Conservation (phyloP, 1,140 invertebrate species). For the Calephelis virginiensis region DNA sequence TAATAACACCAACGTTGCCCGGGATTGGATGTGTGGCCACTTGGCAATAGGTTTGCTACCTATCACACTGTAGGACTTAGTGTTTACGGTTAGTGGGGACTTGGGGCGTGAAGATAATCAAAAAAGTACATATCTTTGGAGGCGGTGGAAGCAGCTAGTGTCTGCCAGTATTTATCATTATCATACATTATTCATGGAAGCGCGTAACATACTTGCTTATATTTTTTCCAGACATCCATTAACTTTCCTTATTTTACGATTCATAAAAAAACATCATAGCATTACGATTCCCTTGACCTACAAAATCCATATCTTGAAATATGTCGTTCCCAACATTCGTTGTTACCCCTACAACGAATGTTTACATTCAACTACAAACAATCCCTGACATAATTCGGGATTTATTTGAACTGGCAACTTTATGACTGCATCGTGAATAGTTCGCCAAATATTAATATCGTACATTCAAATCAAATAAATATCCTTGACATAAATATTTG, state of each 20-base stretch:
- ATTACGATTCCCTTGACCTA: conserved; percentile 4
- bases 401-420: background rate
- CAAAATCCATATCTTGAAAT: conserved; percentile 9
- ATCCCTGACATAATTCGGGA: conserved; percentile 3
- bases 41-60: no score
- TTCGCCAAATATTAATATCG: background rate
- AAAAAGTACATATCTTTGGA: no score
- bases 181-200: background rate
- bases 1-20: no score
- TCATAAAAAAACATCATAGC: conserved; percentile 7
- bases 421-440: conserved; percentile 1
- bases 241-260: conserved; percentile 7
- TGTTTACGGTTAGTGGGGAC: no score
- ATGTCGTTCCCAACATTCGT: background rate
- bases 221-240: conserved; percentile 3
- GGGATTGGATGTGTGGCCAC: no score
- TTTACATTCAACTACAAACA: conserved; percentile 6
- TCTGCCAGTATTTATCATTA: background rate
- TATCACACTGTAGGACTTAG: no score
- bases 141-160: no score
- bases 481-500: no score
- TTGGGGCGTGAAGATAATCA: no score
- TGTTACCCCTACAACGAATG: background rate
- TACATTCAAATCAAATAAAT: no score
- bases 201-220: background rate